Percentiles rank a stretch among this genome's conserved stretches.
Evolutionary conservation across 2,888 invertebrate genomes (phyloP).

Genomic region (Parnassius glacialis): DNA sequence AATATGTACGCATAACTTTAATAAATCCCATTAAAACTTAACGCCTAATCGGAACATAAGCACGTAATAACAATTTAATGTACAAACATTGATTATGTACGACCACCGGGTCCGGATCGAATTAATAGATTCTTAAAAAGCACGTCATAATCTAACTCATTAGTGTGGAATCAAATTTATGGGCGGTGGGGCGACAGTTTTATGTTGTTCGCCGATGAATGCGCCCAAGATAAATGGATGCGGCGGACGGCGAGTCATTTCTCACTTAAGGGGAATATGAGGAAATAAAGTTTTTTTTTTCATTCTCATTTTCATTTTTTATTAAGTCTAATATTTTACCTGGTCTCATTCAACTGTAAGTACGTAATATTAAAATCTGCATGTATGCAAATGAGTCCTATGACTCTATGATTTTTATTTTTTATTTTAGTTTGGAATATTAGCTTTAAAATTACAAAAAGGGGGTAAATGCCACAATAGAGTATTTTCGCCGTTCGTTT

Average conservation of each 20-base stretch:
- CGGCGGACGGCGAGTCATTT: constrained; percentile 19
- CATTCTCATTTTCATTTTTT: too few species aligned
- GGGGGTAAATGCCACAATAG: too few species aligned
- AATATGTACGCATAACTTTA: not conserved
- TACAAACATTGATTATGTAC: constrained; percentile 24
- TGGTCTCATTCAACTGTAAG: too few species aligned
- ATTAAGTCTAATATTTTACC: too few species aligned
- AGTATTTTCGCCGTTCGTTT: too few species aligned
- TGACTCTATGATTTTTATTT: too few species aligned
- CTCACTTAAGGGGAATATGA: too few species aligned
- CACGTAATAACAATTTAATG: constrained; percentile 15
- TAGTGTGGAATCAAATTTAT: constrained; percentile 66
- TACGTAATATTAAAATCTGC: too few species aligned
- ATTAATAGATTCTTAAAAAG: constrained; percentile 57
- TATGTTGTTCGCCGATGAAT: constrained; percentile 31
- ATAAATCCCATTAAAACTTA: constrained; percentile 8
- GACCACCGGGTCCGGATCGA: constrained; percentile 53
- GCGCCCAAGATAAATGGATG: constrained; percentile 32
- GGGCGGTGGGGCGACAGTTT: constrained; percentile 49
- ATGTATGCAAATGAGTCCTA: too few species aligned
- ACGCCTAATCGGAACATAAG: constrained; percentile 1
- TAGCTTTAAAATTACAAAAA: too few species aligned
- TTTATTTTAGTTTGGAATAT: too few species aligned
- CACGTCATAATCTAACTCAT: constrained; percentile 69
- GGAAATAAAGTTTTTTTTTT: too few species aligned